A percentile compares a stretch with the other conserved stretches of the same genome.
Evolutionary conservation across 37 sponge, comb jelly and placozoan genomes (phyloP).

Genomic region (Spongia lamella): DNA sequence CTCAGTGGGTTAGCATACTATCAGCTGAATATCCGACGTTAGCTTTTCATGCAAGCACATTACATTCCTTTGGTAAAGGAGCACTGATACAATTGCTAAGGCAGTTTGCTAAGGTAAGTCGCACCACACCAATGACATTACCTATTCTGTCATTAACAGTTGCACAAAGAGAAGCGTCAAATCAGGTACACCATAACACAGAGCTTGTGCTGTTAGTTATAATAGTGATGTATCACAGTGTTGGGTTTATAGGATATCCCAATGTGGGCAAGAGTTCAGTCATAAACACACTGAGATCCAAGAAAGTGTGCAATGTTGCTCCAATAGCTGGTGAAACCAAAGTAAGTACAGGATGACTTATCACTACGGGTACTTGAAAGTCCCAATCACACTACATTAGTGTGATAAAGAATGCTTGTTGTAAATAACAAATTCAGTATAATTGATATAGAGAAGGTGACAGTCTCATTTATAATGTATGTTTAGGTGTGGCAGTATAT

Average conservation of each 20-base stretch:
- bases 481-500: constrained; percentile 98
- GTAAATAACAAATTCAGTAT: no score
- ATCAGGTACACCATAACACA: constrained; percentile 60
- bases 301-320: constrained; percentile 97
- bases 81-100: constrained; percentile 91
- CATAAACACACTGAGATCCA: constrained; percentile 90
- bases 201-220: background rate
- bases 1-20: constrained; percentile 82
- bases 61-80: constrained; percentile 97
- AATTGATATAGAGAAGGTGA: no score
- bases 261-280: constrained; percentile 98
- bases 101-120: constrained; percentile 88
- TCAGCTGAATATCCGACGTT: constrained; percentile 93
- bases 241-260: constrained; percentile 99
- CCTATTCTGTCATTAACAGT: constrained; percentile 22
- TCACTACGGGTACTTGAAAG: no score
- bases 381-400: no score
- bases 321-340: constrained; percentile 98
- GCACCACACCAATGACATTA: background rate
- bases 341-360: constrained; percentile 21
- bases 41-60: constrained; percentile 96
- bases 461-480: no score
- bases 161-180: constrained; percentile 95
- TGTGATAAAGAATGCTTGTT: no score
- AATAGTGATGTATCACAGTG: constrained; percentile 48